Conservation (phyloP, 2,797 vertebrate genomes). For the Gymnopithys bicolor region DNA sequence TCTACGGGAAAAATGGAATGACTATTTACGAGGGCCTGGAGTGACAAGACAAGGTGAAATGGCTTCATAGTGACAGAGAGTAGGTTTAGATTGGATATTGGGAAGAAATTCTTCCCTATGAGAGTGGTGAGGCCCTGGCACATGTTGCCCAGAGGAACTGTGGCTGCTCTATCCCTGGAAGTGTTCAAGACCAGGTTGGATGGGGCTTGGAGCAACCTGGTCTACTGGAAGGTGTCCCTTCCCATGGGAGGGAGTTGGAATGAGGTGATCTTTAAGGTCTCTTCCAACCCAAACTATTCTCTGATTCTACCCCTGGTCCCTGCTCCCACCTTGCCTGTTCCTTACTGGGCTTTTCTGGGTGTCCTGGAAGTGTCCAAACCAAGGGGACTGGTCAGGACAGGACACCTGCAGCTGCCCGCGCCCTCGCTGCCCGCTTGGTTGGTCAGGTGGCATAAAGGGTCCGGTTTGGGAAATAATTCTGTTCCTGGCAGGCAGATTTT, state of each 20-base stretch:
- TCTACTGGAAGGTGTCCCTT: rapidly evolving
- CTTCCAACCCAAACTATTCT: neutral
- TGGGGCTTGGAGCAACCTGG: rapidly evolving
- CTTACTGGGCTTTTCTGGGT: neutral
- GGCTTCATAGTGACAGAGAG: neutral
- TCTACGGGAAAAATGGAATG: neutral
- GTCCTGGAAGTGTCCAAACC: rapidly evolving
- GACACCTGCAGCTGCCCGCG: neutral
- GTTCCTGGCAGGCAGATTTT: neutral
- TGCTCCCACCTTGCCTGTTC: neutral
- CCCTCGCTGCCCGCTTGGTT: neutral
- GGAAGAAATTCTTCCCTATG: neutral
- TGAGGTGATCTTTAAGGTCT: rapidly evolving
- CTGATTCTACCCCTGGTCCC: too few relatives aligned
- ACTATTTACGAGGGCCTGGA: neutral
- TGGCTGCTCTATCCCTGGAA: neutral
- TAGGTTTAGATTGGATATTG: rapidly evolving
- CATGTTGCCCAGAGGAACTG: neutral
- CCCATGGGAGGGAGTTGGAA: neutral
- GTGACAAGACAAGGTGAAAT: neutral
- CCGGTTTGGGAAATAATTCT: neutral
- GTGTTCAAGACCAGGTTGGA: neutral
- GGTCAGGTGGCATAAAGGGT: neutral
- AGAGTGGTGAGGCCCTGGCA: neutral
- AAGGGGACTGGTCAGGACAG: neutral